Evolutionary conservation across 2,888 invertebrate species (phyloP).

Genomic region (Euplexia lucipara): DNA sequence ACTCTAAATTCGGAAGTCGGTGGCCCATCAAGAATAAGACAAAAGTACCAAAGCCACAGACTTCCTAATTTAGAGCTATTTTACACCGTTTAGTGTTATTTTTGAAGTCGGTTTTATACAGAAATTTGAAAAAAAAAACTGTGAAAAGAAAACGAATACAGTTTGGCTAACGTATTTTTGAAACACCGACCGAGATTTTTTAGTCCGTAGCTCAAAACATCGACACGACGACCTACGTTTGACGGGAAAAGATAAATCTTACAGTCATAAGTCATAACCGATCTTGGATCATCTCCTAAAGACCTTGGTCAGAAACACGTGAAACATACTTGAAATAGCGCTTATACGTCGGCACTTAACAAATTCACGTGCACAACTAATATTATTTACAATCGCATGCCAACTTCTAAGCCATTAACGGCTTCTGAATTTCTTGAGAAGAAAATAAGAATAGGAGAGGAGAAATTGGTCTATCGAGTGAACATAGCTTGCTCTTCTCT

Average conservation of each 20-base stretch:
- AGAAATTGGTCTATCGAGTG: too few species aligned
- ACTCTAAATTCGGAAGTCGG: too few species aligned
- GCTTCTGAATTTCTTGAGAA: background rate
- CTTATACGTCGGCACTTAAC: constrained; percentile 24
- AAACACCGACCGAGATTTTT: background rate
- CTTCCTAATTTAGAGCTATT: too few species aligned
- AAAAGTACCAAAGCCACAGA: too few species aligned
- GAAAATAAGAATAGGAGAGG: background rate
- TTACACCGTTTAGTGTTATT: too few species aligned
- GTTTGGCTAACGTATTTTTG: constrained; percentile 3
- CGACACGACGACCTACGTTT: background rate
- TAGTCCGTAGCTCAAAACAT: background rate
- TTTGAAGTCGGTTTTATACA: too few species aligned
- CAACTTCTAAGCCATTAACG: constrained; percentile 34
- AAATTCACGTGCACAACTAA: constrained; percentile 41
- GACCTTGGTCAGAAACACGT: constrained; percentile 20
- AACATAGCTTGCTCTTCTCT: too few species aligned
- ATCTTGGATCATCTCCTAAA: constrained; percentile 14
- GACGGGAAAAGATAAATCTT: background rate
- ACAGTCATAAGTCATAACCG: background rate
- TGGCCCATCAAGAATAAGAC: too few species aligned
- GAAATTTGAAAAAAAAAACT: too few species aligned
- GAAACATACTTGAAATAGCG: constrained; percentile 28
- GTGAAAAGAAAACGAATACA: too few species aligned
- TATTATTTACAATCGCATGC: constrained; percentile 42